A percentile compares a stretch with the other conserved stretches of the same genome.
Evolutionary conservation across 2,888 invertebrate genomes (phyloP).

Genomic region (Amphipoea oculea): DNA sequence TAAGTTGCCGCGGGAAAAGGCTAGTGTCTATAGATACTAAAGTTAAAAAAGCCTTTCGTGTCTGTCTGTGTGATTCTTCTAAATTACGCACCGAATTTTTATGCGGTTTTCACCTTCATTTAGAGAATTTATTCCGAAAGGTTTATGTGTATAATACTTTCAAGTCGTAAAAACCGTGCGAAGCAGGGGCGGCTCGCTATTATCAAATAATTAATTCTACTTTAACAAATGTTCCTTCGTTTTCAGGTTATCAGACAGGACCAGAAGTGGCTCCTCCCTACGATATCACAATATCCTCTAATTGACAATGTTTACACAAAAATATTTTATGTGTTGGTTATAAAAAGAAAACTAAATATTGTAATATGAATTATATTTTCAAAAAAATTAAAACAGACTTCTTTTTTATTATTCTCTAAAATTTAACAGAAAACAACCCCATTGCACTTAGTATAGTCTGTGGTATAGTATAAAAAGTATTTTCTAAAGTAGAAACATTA

Average conservation of each 20-base stretch:
- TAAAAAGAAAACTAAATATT: slow-evolving; percentile 31
- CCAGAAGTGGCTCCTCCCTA: slow-evolving; percentile 42
- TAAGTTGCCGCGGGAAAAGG: too few relatives aligned
- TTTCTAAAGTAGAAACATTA: slow-evolving; percentile 33
- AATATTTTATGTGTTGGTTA: slow-evolving; percentile 9
- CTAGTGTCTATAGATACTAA: too few relatives aligned
- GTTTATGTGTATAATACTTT: background rate
- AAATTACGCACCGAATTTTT: background rate
- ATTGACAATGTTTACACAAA: background rate
- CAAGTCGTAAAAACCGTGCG: background rate
- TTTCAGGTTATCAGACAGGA: slow-evolving; percentile 62
- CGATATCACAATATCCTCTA: slow-evolving; percentile 57
- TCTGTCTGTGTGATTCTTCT: background rate
- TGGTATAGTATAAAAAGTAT: slow-evolving; percentile 17
- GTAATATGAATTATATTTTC: slow-evolving; percentile 48
- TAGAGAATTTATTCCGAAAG: background rate
- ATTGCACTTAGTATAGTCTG: slow-evolving; percentile 24
- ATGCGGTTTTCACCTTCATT: background rate
- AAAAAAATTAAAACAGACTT: slow-evolving; percentile 20
- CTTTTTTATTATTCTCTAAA: slow-evolving; percentile 21
- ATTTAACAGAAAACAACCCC: slow-evolving; percentile 55
- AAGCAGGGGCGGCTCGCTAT: background rate
- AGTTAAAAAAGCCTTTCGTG: too few relatives aligned
- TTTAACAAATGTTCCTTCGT: slow-evolving; percentile 1
- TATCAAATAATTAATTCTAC: slow-evolving; percentile 8